Base-by-base conservation (phyloP, 2,797 vertebrate genomes). In the Argya squamiceps region DNA sequence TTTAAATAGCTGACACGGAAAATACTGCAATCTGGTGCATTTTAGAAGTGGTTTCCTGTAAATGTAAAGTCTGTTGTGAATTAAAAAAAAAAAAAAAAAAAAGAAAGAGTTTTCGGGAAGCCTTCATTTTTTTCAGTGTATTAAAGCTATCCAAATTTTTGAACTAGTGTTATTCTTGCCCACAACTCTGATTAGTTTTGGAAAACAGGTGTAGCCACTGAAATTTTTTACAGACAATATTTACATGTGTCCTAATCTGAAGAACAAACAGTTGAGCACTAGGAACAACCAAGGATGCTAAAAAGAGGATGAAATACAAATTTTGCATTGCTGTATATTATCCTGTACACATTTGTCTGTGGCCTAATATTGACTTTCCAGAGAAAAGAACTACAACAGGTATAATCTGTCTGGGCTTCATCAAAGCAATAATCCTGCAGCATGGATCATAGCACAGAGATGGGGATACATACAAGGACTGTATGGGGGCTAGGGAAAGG, bases 61-160 rank as follows among this genome's bases (percentile, higher is more conserved):
- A 97, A 97, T 97, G 78, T 94, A 93, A 96, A 97, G 75, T 93
- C 96, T 98, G 95, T 94, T 97, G 52, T 81, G 80, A 97, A 97
- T 97, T 88, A 88, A 75, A 96, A 95, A 91, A 49, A 30, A 30
- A 37, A 37, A 37, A 37, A 58, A 24, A 73, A 58, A 46, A 34
- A 80, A 32, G 3, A 67, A 74, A 95, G 71, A 88, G 50, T 89
- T 97, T 98, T 97, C 27, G 77, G 91, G 93, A 97, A 97, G 74
- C 58, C 68, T 84, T 95, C 32, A 44, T 90, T 92, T 96, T 88
- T 96, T 84, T 85, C 68, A 89, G 65, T 5, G 9, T 53, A 59
- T 58, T 83, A 60, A 95, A 91, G 62, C 65, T 24, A 78, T 74
- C 55, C 56, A 79, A 58, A 75, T 68, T 86, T 85, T 65, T 81